Base-by-base conservation (phyloP, 2,797 vertebrate genomes). In the Cephalopachus bancanus region DNA sequence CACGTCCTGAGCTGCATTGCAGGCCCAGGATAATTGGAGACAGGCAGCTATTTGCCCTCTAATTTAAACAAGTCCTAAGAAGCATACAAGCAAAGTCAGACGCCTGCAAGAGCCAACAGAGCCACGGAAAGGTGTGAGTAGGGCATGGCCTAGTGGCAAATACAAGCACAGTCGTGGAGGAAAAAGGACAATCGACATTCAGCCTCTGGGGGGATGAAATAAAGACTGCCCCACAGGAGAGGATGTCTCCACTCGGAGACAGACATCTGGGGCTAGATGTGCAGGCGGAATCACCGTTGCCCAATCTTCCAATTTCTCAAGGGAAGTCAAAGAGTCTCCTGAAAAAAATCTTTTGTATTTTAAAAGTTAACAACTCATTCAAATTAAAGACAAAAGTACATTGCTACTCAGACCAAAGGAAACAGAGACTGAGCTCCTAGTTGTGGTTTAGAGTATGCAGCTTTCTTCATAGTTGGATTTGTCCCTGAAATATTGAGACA, bases 41-140 rank as follows among this genome's bases (percentile, higher is more conserved):
- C 80, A 92, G 95, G 87, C 88, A 93, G 93, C 80, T 92, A 85
- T 92, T 88, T 96, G 90, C 90, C 76, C 62, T 95, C 72, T 96
- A 83, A 97, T 97, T 94, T 94, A 94, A 96, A 81, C n/a, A 7
- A 33, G 67, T 88, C 93, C 89, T 71, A 59, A 94, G 83, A 91
- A 24, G 53, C 60, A 95, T 49, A 83, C 72, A 53, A 79, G 72
- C 30, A 64, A 69, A 89, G 69, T 69, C 95, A 96, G 94, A 67
- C 10, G 4, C 88, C 65, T 87, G 62, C 3, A 20, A 75, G 91
- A 93, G 49, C 69, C 76, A n/a, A 62, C 53, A n/a, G 20, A 80
- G 74, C 19, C 51, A 86, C 10, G 28, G 51, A 83, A 85, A 67
- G 22, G 28, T 14, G 33, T 62, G 57, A 26, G 20, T 2, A 78